Evolutionary conservation across 2,888 invertebrate genomes (phyloP).

Genomic region (Azorinus chamasolen): DNA sequence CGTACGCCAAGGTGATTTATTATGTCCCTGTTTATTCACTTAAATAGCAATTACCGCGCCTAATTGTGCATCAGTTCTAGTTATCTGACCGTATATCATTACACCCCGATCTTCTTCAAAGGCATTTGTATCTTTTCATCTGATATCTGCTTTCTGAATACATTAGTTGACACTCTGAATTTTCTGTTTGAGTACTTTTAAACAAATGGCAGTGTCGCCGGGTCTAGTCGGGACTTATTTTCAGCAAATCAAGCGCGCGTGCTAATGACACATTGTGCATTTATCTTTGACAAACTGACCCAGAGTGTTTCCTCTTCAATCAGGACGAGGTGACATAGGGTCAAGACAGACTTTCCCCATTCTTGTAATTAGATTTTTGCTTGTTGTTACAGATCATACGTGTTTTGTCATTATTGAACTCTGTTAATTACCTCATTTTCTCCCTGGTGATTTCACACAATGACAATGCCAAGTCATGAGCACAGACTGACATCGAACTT

Average conservation of each 20-base stretch:
- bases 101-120: constrained; percentile 37
- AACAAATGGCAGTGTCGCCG: constrained; percentile 10
- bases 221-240: too few relatives aligned
- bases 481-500: too few relatives aligned
- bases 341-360: constrained; percentile 4
- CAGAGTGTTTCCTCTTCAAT: neutral
- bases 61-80: constrained; percentile 14
- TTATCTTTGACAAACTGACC: too few relatives aligned
- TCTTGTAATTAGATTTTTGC: neutral
- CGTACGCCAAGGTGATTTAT: constrained; percentile 44
- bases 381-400: too few relatives aligned
- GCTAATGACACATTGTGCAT: too few relatives aligned
- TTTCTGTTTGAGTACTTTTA: constrained; percentile 38
- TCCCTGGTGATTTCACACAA: too few relatives aligned
- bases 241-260: too few relatives aligned
- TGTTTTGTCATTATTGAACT: too few relatives aligned
- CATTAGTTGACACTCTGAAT: constrained; percentile 37
- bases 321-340: neutral
- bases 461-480: too few relatives aligned
- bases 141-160: neutral
- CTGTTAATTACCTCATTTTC: too few relatives aligned
- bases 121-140: constrained; percentile 26
- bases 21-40: constrained; percentile 15
- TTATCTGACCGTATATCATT: constrained; percentile 53
- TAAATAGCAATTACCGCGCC: constrained; percentile 19